A percentile compares a stretch with the other conserved stretches of the same genome.
Conservation (phyloP, 1,140 invertebrate species). For the Carposina sasakii region DNA sequence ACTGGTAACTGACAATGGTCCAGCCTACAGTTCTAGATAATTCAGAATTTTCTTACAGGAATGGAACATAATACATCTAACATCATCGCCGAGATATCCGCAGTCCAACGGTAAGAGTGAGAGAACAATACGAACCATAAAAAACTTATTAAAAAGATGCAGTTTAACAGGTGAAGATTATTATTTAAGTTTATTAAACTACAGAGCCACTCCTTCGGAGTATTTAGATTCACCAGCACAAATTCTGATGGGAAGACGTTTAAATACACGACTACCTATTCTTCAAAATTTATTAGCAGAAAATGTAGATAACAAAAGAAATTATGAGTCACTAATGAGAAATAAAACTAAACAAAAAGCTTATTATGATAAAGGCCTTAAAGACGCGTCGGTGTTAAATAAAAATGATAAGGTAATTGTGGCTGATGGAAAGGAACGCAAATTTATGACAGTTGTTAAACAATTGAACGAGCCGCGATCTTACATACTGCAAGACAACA, state of each 20-base stretch:
- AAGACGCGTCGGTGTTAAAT: too few species aligned
- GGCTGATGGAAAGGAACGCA: too few species aligned
- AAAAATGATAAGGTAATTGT: too few species aligned
- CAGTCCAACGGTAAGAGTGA: slow-evolving; percentile 28
- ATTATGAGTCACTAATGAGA: too few species aligned
- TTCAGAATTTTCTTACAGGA: slow-evolving; percentile 20
- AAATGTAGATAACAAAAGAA: too few species aligned
- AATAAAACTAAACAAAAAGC: too few species aligned
- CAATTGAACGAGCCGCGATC: not conserved
- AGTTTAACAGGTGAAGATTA: slow-evolving; percentile 18
- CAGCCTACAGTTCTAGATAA: slow-evolving; percentile 18
- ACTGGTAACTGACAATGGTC: slow-evolving; percentile 8
- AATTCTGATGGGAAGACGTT: slow-evolving; percentile 12
- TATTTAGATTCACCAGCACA: slow-evolving; percentile 10
- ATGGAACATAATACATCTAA: slow-evolving; percentile 22
- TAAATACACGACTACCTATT: slow-evolving; percentile 6
- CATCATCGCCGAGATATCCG: slow-evolving; percentile 22
- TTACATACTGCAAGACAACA: not conserved
- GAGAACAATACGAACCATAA: slow-evolving; percentile 18
- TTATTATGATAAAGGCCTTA: too few species aligned
- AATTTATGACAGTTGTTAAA: too few species aligned
- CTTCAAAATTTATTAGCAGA: too few species aligned
- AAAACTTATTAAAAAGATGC: slow-evolving; percentile 25
- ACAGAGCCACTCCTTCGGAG: slow-evolving; percentile 15
- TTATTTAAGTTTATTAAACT: slow-evolving; percentile 26